These are phyloP conservation scores for Oscheius sp. DNA, from an alignment of 1,140 invertebrate genomes.

Conservation along the genomic window DNA sequence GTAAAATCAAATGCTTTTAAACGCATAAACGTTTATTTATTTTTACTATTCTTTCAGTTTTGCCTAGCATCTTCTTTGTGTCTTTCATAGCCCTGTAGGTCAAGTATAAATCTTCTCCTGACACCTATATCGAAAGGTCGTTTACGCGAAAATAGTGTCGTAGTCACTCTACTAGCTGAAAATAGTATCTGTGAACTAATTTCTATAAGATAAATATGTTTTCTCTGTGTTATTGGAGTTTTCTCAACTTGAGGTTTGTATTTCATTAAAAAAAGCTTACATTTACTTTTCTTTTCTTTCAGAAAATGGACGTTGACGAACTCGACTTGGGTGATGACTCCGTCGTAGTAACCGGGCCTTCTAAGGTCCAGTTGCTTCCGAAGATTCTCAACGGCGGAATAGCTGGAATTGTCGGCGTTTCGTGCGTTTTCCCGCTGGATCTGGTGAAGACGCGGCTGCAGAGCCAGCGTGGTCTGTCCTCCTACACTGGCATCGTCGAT, in stretches of 20 bases:
- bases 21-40: no score
- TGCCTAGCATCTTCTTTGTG: no score
- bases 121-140: no score
- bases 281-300: neutral
- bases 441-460: constrained; percentile 69
- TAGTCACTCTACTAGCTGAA: no score
- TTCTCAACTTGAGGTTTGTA: neutral
- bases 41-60: no score
- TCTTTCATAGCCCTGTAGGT: no score
- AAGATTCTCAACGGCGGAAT: constrained; percentile 72
- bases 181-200: no score
- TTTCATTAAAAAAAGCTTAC: neutral
- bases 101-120: no score
- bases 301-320: constrained; percentile 20
- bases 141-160: no score
- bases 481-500: constrained; percentile 79
- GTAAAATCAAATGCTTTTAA: no score
- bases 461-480: constrained; percentile 74
- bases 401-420: constrained; percentile 96
- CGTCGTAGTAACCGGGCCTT: neutral
- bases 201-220: no score
- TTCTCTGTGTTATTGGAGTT: no score
- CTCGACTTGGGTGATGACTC: constrained; percentile 3
- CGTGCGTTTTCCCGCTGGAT: constrained; percentile 95
- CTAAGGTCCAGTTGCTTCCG: constrained; percentile 3